Base-by-base conservation (phyloP, 2,797 vertebrate species). In the Euthynnus affinis region DNA sequence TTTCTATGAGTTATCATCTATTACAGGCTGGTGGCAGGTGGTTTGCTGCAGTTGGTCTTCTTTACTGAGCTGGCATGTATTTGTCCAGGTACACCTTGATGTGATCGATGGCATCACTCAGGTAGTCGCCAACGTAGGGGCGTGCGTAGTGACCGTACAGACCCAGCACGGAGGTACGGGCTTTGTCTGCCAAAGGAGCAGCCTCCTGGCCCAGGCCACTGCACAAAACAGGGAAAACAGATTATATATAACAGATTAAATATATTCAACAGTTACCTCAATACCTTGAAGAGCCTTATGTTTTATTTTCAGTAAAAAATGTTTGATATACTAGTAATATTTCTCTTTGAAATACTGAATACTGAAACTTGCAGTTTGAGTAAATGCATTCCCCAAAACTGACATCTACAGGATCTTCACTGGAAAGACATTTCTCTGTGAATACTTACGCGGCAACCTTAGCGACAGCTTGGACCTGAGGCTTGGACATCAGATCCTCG, bases 361-460 rank as follows among this genome's bases (percentile, higher is more conserved):
- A 42, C 40, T 42, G 40, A 62, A 20, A 71, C 59, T 13, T 58
- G 5, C 10, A 55, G 15, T 29, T 59, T 9, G 53, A 23, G 6
- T 27, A 27, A n/a, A 44, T 5, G 55, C 4, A 51, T 70, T 46
- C 9, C 22, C 22, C 51, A 12, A 62, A 72, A 34, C 1, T 72
- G 25, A 34, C 15, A 34, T 60, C 27, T 15, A 10, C 2, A 32
- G 5, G 27, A 12, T 44, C 9, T 62, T 52, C 8, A 23, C 22
- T 12, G 12, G 12, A n/a, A n/a, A 9, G 10, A 34, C 29, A 40
- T 14, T 9, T 34, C 18, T 58, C 3, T 5, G 4, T 23, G 3
- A 80, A 55, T 22, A 82, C 94, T 94, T 25, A 96, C 95, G 0
- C 1, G 17, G 46, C 49, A 23, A 94, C 37, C 61, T 94, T 92